Percentiles rank a stretch among this genome's conserved stretches.
These are phyloP conservation scores for Meriones psammophilus DNA, from an alignment of 2,797 vertebrate species.

Conservation along the genomic window DNA sequence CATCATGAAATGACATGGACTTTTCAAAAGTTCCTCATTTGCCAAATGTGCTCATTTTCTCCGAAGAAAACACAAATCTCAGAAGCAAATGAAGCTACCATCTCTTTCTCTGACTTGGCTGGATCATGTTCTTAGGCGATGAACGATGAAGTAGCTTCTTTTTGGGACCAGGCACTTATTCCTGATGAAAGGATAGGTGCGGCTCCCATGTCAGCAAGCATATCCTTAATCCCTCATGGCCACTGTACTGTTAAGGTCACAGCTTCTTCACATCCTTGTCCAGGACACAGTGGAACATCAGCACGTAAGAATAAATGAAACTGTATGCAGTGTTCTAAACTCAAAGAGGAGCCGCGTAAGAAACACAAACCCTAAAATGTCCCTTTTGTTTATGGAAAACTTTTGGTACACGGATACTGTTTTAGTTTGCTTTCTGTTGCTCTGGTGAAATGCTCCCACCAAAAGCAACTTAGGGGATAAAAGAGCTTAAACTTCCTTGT, in stretches of 20 bases:
- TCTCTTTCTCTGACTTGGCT: slow-evolving; percentile 37
- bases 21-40: slow-evolving; percentile 48
- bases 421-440: background rate
- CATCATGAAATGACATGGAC: slow-evolving; percentile 31
- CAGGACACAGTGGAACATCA: slow-evolving; percentile 30
- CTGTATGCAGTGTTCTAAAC: background rate
- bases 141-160: background rate
- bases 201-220: background rate
- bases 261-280: slow-evolving; percentile 1
- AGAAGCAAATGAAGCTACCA: background rate
- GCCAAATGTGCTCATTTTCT: slow-evolving; percentile 54
- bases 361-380: background rate
- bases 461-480: background rate
- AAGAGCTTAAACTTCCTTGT: background rate
- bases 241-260: slow-evolving; percentile 15
- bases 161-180: background rate
- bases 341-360: background rate
- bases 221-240: slow-evolving; percentile 22
- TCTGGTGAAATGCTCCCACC: background rate
- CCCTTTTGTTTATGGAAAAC: background rate
- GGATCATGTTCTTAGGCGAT: background rate
- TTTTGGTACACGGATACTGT: background rate
- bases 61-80: slow-evolving; percentile 2
- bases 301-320: slow-evolving; percentile 36
- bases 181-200: slow-evolving; percentile 5